A percentile compares a stretch with the other conserved stretches of the same genome.
Conservation (phyloP, 2,113 vertebrate genomes). For the Illadopsis cleaveri region DNA sequence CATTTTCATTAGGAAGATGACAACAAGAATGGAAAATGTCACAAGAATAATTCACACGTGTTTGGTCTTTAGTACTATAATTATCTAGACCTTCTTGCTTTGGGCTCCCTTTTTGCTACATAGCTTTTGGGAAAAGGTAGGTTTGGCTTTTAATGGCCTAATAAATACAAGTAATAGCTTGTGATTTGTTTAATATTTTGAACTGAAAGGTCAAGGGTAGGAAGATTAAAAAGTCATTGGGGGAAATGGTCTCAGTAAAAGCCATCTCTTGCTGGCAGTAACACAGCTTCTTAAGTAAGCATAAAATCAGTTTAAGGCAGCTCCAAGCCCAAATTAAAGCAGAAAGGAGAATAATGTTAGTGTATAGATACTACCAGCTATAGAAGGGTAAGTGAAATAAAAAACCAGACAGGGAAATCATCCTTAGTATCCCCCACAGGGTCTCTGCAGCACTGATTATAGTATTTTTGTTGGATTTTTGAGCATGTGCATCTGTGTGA, state of each 20-base stretch:
- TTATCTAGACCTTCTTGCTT: not conserved
- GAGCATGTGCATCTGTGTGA: not conserved
- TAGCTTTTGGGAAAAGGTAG: not conserved
- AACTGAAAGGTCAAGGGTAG: conserved; percentile 58
- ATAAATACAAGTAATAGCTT: conserved; percentile 59
- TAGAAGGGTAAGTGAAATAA: conserved; percentile 1
- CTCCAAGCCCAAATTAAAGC: conserved; percentile 27
- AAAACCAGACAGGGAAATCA: not conserved
- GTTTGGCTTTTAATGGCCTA: conserved; percentile 42
- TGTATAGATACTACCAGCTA: not conserved
- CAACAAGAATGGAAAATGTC: conserved; percentile 48
- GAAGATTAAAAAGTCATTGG: conserved; percentile 41
- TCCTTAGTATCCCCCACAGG: not conserved
- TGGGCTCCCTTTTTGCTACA: not conserved
- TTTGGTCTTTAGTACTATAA: conserved; percentile 23
- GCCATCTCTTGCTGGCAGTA: conserved; percentile 44
- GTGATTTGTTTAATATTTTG: conserved; percentile 67
- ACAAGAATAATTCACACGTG: conserved; percentile 27
- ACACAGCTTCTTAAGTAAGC: conserved; percentile 34
- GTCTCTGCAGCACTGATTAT: not conserved
- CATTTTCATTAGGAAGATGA: not conserved
- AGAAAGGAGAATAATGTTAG: conserved; percentile 33
- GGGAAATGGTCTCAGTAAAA: conserved; percentile 37
- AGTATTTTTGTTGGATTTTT: not conserved
- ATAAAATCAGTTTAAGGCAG: conserved; percentile 57